phyloP scores from a whole-genome alignment of 2,888 invertebrate genomes.

The Clitarchus hookeri region DNA sequence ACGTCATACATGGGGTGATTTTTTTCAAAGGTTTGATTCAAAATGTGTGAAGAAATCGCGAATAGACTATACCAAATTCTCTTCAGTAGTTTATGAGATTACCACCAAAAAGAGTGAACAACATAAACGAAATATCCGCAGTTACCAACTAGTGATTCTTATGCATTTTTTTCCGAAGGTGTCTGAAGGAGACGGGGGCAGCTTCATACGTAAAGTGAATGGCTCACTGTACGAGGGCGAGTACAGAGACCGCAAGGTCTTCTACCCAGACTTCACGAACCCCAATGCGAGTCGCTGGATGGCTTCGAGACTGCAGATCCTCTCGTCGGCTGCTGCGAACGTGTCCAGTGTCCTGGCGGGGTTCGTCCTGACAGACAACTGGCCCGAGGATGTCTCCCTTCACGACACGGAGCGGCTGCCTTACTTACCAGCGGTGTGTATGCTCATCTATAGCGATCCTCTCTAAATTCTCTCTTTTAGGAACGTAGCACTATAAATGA shows the following conservation, averaged over 20 bases:
- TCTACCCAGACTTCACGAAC: conserved; percentile 51
- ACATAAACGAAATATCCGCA: too few relatives aligned
- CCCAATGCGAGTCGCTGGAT: conserved; percentile 46
- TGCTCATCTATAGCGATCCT: too few relatives aligned
- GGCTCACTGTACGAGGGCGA: conserved; percentile 43
- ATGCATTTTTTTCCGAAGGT: not conserved
- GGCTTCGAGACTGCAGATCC: not conserved
- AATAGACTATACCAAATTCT: too few relatives aligned
- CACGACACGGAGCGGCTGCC: conserved; percentile 54
- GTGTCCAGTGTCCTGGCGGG: conserved; percentile 52
- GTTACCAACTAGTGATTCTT: too few relatives aligned
- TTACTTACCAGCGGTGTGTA: conserved; percentile 58
- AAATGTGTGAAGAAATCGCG: too few relatives aligned
- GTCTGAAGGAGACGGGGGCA: not conserved
- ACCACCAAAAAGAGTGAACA: too few relatives aligned
- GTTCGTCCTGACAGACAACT: conserved; percentile 60
- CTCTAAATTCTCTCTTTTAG: too few relatives aligned
- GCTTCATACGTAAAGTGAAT: conserved; percentile 10
- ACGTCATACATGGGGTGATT: too few relatives aligned
- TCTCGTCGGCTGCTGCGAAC: conserved; percentile 16
- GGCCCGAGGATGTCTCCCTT: conserved; percentile 57
- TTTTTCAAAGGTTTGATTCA: too few relatives aligned
- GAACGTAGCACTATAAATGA: too few relatives aligned
- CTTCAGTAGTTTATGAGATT: too few relatives aligned
- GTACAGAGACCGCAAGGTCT: conserved; percentile 49